phyloP scores from a whole-genome alignment of 1,140 invertebrate genomes.

The Drosophila pachea region DNA sequence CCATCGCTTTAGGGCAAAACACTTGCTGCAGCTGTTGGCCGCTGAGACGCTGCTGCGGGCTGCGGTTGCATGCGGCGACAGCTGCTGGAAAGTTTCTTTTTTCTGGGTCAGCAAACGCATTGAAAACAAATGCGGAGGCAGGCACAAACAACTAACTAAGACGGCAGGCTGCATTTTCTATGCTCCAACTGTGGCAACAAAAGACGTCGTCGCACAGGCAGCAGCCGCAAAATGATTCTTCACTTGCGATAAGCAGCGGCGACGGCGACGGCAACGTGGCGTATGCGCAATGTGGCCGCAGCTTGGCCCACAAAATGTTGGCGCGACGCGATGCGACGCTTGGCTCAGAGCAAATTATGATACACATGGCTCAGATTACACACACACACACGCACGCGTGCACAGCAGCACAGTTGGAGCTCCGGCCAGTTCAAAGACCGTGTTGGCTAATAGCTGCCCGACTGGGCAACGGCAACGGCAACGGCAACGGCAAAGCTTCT shows the following conservation, averaged over 20 bases:
- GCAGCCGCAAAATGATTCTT: constrained; percentile 47
- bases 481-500: constrained; percentile 20
- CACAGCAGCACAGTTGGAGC: constrained; percentile 10
- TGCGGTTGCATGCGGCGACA: constrained; percentile 27
- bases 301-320: constrained; percentile 40
- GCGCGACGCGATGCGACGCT: constrained; percentile 8
- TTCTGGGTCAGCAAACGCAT: constrained; percentile 77
- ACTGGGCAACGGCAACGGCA: constrained; percentile 4
- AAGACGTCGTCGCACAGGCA: constrained; percentile 43
- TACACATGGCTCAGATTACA: constrained; percentile 62
- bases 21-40: constrained; percentile 71
- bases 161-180: constrained; percentile 44
- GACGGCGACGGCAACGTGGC: constrained; percentile 52
- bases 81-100: constrained; percentile 63
- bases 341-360: constrained; percentile 56
- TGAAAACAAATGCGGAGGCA: constrained; percentile 53
- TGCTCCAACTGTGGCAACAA: constrained; percentile 42
- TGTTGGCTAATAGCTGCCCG: constrained; percentile 30
- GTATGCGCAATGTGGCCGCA: constrained; percentile 70
- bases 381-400: constrained; percentile 15
- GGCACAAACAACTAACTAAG: constrained; percentile 21
- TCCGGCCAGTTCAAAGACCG: constrained; percentile 51
- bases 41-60: constrained; percentile 47
- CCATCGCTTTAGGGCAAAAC: constrained; percentile 45
- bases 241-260: constrained; percentile 62